These are phyloP conservation scores for Nasalis larvatus DNA, from an alignment of 2,113 vertebrate species.

Conservation along the genomic window DNA sequence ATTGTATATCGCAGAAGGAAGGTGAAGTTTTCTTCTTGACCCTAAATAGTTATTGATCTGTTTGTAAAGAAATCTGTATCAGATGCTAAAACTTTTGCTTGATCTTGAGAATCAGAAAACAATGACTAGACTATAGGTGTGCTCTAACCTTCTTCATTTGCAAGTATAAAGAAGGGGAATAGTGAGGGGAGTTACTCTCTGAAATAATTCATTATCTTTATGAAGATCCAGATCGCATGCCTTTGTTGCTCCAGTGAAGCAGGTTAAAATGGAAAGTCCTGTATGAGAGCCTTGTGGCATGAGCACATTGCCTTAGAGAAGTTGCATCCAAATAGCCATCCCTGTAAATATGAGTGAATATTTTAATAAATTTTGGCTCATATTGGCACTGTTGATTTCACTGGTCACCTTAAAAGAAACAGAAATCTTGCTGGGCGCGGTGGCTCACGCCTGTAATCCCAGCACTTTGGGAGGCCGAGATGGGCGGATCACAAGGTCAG, in stretches of 20 bases:
- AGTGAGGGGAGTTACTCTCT: background rate
- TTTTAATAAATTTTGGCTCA: conserved; percentile 12
- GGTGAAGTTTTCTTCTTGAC: background rate
- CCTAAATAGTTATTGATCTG: background rate
- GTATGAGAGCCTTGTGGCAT: background rate
- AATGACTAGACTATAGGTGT: background rate
- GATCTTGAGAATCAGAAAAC: background rate
- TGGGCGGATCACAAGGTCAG: too few species aligned
- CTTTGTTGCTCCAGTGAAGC: background rate
- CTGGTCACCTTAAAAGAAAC: conserved; percentile 1
- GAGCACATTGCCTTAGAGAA: background rate
- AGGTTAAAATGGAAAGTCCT: background rate
- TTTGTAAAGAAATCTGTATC: background rate
- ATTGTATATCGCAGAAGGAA: conserved; percentile 7
- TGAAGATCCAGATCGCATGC: background rate
- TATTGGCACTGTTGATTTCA: background rate
- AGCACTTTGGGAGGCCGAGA: too few species aligned
- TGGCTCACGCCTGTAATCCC: too few species aligned
- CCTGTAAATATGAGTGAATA: background rate
- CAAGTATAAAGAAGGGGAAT: background rate
- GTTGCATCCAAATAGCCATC: background rate
- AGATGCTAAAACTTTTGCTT: background rate
- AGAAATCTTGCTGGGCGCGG: background rate
- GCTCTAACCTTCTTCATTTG: background rate
- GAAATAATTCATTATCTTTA: background rate